Conservation (phyloP, 1,140 invertebrate species). For the Epicauta chinensis region DNA sequence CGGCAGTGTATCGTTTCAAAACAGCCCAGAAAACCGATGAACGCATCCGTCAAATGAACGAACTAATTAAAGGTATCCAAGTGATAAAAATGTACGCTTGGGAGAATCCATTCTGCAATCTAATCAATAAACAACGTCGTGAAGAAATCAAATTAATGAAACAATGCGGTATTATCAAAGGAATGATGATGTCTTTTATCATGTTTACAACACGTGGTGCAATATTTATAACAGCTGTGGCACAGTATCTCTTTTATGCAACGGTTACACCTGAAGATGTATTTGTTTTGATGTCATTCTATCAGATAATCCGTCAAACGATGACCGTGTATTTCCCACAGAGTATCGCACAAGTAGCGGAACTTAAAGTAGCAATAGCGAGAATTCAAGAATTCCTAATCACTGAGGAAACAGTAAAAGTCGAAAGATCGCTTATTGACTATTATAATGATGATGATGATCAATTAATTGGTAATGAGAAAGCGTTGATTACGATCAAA, state of each 20-base stretch:
- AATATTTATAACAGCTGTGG: slow-evolving; percentile 68
- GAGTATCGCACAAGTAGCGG: slow-evolving; percentile 51
- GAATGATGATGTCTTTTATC: slow-evolving; percentile 65
- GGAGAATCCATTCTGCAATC: slow-evolving; percentile 70
- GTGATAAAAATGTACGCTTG: slow-evolving; percentile 88
- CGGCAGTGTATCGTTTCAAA: slow-evolving; percentile 47
- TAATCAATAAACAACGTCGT: slow-evolving; percentile 37
- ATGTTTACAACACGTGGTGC: slow-evolving; percentile 67
- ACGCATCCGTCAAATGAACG: slow-evolving; percentile 57
- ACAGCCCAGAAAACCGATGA: slow-evolving; percentile 53
- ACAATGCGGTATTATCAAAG: slow-evolving; percentile 52
- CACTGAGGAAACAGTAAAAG: slow-evolving; percentile 52
- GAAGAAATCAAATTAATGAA: slow-evolving; percentile 22
- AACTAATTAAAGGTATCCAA: slow-evolving; percentile 52
- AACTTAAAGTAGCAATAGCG: slow-evolving; percentile 50
- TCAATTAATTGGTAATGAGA: not conserved
- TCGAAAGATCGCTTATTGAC: slow-evolving; percentile 15
- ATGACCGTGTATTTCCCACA: slow-evolving; percentile 68
- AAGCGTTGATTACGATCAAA: not conserved
- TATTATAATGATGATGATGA: not conserved
- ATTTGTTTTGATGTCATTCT: slow-evolving; percentile 62
- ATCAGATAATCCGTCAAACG: slow-evolving; percentile 61
- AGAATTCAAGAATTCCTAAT: slow-evolving; percentile 62
- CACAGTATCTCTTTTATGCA: slow-evolving; percentile 61
- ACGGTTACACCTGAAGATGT: slow-evolving; percentile 69